phyloP scores from a whole-genome alignment of 1,140 invertebrate genomes.

The Ctenoplectra terminalis region DNA sequence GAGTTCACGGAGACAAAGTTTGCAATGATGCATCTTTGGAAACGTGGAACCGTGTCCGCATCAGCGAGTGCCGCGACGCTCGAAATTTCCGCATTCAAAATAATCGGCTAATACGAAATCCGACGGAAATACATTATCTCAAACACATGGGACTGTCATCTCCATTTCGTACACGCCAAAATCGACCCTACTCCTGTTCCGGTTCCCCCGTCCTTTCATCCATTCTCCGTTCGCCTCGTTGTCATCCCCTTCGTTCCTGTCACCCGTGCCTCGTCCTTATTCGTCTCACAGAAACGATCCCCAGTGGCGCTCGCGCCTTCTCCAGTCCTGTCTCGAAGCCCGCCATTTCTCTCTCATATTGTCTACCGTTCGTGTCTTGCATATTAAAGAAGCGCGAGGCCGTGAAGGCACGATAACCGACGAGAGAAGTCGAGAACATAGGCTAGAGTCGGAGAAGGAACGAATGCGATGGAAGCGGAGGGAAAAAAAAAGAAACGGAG shows the following conservation, averaged over 20 bases:
- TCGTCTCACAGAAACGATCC: constrained; percentile 52
- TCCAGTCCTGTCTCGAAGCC: constrained; percentile 26
- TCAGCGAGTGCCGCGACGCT: not conserved
- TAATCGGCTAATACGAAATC: constrained; percentile 30
- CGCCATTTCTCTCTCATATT: constrained; percentile 70
- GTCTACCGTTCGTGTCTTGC: constrained; percentile 71
- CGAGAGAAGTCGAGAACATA: constrained; percentile 17
- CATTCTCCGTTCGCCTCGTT: not conserved
- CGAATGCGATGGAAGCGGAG: constrained; percentile 52
- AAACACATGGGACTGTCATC: constrained; percentile 73
- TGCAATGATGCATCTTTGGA: no score
- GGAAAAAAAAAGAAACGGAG: constrained; percentile 10
- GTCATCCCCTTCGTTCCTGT: constrained; percentile 33
- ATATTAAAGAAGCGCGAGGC: constrained; percentile 70
- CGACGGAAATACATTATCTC: constrained; percentile 61
- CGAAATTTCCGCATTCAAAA: not conserved
- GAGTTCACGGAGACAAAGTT: no score
- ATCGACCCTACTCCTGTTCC: constrained; percentile 48
- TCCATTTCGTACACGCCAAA: constrained; percentile 72
- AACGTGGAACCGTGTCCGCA: no score
- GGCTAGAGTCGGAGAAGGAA: constrained; percentile 15
- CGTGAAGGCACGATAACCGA: not conserved
- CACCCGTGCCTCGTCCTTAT: constrained; percentile 37
- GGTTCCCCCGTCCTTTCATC: constrained; percentile 18
- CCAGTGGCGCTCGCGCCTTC: constrained; percentile 36